phyloP scores from a whole-genome alignment of 2,888 invertebrate species.

The Mesoligia furuncula region DNA sequence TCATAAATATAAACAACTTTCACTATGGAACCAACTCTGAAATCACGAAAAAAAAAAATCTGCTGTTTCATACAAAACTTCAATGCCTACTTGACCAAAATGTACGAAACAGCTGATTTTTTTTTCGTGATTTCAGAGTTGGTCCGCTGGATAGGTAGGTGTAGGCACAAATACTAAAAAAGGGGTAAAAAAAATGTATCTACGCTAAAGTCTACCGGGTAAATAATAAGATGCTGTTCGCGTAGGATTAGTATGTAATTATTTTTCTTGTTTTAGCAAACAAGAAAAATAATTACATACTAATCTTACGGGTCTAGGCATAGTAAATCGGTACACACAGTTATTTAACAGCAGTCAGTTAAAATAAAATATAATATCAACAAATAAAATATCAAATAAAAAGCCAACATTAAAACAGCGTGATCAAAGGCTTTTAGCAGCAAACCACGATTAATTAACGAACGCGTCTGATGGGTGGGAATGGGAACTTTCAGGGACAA shows the following conservation, averaged over 20 bases:
- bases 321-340: background rate
- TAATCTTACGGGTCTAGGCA: too few relatives aligned
- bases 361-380: too few relatives aligned
- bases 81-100: too few relatives aligned
- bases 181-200: background rate
- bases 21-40: too few relatives aligned
- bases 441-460: background rate
- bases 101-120: too few relatives aligned
- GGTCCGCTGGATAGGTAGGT: too few relatives aligned
- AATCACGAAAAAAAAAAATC: too few relatives aligned
- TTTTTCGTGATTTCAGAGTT: too few relatives aligned
- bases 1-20: too few relatives aligned
- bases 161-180: background rate
- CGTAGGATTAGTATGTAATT: background rate
- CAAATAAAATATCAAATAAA: background rate
- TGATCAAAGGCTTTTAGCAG: conserved; percentile 11
- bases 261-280: background rate
- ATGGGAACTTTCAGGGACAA: background rate
- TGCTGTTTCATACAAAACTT: too few relatives aligned
- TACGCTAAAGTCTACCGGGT: background rate
- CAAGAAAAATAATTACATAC: too few relatives aligned
- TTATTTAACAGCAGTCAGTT: background rate
- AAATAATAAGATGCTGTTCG: background rate
- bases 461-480: background rate
- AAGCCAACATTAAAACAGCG: conserved; percentile 13